Evolutionary conservation across 1,140 invertebrate genomes (phyloP), one percentile per base, ranked within the genome.

Genomic region (Bombus ignitus): DNA sequence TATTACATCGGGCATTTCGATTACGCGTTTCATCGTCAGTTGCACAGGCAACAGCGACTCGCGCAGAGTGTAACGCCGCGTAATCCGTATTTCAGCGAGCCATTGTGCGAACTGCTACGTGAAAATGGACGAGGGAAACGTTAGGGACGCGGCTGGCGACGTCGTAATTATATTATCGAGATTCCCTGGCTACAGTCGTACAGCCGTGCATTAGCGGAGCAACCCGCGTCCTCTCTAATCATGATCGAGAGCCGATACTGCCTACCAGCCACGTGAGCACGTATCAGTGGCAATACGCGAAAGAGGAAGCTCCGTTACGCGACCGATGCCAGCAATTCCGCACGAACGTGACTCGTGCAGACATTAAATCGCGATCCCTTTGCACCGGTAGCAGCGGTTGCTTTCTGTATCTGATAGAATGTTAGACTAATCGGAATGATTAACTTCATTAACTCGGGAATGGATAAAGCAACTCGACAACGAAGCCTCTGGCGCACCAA

Each of bases 161-260:
- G 66, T 77, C 68, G 81, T 88, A 88, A 90, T 90, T 90, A 86
- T 80, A 90, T 90, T 87, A 86, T 79, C 79, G 25, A 79, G 71
- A 81, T 90, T 88, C 76, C 37, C 59, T 9, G 53, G 71, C 66
- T 75, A 66, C 81, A 70, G 72, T 86, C 75, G 75, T 62, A 59
- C 65, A 37, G 72, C 65, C 75, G 83, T 86, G 77, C 77, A 70
- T 84, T 66, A 57, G 66, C 39, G 44, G 47, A 73, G 59, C 57
- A 62, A 74, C 83, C 62, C 44, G 42, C 9, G 62, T 86, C 79
- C 83, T 75, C 79, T 68, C 59, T 80, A 89, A 89, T 89, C 75
- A 68, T 87, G 88, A 87, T 90, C 78, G 86, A 89, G 85, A 82
- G 79, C 77, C 70, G 80, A 87, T 81, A 84, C 62, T 47, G 53